Percentiles rank a stretch among this genome's conserved stretches.
These are phyloP conservation scores for Pachliopta kotzebuea DNA, from an alignment of 2,888 invertebrate genomes.

Conservation along the genomic window DNA sequence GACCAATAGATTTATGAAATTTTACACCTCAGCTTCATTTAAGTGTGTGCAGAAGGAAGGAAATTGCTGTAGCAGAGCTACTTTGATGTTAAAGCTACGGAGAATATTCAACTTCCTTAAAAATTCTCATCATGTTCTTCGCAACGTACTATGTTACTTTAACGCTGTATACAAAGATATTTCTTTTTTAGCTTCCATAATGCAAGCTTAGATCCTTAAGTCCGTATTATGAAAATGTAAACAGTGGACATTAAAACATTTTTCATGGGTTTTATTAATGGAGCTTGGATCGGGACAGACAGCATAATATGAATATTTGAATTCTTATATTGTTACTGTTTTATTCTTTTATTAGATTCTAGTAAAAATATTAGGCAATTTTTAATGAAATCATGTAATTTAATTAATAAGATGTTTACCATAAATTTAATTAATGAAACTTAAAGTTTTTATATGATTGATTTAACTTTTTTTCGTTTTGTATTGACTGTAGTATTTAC, in stretches of 20 bases:
- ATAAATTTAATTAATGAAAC: too few species aligned
- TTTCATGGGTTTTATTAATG: background rate
- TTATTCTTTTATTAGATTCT: too few species aligned
- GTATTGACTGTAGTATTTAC: too few species aligned
- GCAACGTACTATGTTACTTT: slow-evolving; percentile 6
- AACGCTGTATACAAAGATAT: background rate
- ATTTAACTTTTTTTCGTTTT: too few species aligned
- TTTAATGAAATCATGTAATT: too few species aligned
- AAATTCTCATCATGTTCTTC: slow-evolving; percentile 17
- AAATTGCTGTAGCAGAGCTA: background rate
- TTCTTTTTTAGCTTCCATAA: background rate
- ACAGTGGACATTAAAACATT: background rate
- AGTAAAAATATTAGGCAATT: too few species aligned
- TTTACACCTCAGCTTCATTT: background rate
- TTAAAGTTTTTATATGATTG: too few species aligned
- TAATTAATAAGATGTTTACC: too few species aligned
- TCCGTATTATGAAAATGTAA: background rate
- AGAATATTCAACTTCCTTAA: slow-evolving; percentile 12
- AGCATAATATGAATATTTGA: too few species aligned
- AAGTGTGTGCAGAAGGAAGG: background rate
- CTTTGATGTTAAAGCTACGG: slow-evolving; percentile 12
- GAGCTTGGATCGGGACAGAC: too few species aligned
- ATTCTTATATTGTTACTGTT: too few species aligned
- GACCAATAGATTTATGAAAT: background rate
- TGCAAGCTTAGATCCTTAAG: background rate